Conservation (phyloP, 1,140 invertebrate species). For the Scaptomyza hsui region DNA sequence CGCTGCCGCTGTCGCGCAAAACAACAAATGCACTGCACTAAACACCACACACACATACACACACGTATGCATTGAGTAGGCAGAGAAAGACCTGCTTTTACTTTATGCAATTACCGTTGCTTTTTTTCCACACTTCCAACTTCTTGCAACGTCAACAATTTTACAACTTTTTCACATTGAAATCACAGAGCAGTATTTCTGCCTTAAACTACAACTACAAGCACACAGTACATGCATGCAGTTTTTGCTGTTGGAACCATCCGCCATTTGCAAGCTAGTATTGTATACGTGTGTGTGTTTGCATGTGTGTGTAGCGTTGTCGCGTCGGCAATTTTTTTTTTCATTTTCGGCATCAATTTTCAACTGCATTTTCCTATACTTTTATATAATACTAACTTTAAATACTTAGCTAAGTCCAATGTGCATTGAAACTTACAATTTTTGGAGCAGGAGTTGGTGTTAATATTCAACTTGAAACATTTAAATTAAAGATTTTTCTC, state of each 20-base stretch:
- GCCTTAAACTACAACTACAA: constrained; percentile 29
- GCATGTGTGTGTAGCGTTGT: constrained; percentile 59
- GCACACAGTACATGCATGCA: constrained; percentile 53
- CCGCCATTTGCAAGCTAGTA: constrained; percentile 77
- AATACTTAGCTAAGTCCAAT: constrained; percentile 33
- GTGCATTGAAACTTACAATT: constrained; percentile 64
- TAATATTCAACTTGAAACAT: constrained; percentile 56
- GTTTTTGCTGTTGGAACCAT: constrained; percentile 68
- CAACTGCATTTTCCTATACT: constrained; percentile 11
- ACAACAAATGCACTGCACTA: constrained; percentile 62
- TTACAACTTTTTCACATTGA: constrained; percentile 67
- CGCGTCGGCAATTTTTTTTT: constrained; percentile 68
- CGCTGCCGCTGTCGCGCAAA: constrained; percentile 49
- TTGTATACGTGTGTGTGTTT: constrained; percentile 47
- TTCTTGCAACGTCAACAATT: constrained; percentile 78
- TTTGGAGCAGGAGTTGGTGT: constrained; percentile 45
- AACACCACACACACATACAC: constrained; percentile 25
- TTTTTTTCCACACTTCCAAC: constrained; percentile 45
- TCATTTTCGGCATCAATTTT: constrained; percentile 47
- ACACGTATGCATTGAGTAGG: background rate
- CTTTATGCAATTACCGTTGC: constrained; percentile 48
- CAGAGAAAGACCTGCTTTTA: constrained; percentile 28
- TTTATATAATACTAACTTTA: constrained; percentile 36
- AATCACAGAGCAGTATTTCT: constrained; percentile 51
- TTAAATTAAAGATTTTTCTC: constrained; percentile 48